Evolutionary conservation across 2,797 vertebrate genomes (phyloP).

Genomic region (Chanos chanos): DNA sequence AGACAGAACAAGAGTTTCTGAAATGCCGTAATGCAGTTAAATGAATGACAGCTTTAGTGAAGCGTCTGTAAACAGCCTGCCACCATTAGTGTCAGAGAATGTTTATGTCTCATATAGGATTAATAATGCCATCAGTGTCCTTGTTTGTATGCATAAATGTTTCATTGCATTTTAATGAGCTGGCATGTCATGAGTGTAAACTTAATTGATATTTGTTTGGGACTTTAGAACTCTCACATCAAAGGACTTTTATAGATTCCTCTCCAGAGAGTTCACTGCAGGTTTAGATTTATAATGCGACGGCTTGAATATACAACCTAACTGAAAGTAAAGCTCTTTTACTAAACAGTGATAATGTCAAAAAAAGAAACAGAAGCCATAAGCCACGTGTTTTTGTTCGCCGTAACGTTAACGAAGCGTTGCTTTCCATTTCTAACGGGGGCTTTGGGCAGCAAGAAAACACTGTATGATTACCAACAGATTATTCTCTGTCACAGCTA

Average conservation of each 20-base stretch:
- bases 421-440: no score
- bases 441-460: no score
- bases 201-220: conserved; percentile 40
- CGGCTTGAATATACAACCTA: conserved; percentile 18
- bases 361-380: no score
- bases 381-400: no score
- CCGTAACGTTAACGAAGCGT: no score
- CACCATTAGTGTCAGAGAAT: conserved; percentile 16
- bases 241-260: conserved; percentile 25
- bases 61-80: conserved; percentile 3
- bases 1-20: no score
- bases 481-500: no score
- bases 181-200: conserved; percentile 33
- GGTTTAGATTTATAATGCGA: conserved; percentile 25
- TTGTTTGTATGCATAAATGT: conserved; percentile 23
- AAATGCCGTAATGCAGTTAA: no score
- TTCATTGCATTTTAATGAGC: conserved; percentile 35
- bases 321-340: no score
- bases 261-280: conserved; percentile 30
- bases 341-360: no score
- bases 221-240: conserved; percentile 26
- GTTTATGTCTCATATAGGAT: conserved; percentile 38
- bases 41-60: conserved; percentile 11
- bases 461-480: no score
- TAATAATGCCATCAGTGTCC: conserved; percentile 20